Conservation (phyloP, 2,113 vertebrate species). For the Rhabdornis inornatus region DNA sequence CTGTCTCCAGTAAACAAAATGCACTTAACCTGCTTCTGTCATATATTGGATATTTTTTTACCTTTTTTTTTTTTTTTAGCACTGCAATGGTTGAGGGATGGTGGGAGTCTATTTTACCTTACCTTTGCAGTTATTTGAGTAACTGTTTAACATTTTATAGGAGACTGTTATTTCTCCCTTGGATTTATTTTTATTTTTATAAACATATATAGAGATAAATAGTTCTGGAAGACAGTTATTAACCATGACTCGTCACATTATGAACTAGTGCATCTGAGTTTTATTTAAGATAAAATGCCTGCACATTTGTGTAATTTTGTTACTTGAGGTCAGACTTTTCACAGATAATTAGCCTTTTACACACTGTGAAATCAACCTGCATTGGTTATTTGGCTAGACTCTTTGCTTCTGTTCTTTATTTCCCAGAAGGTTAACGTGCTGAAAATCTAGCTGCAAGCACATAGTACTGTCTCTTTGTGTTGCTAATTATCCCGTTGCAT, state of each 20-base stretch:
- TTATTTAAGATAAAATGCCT: conserved; percentile 82
- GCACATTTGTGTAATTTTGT: conserved; percentile 79
- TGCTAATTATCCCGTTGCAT: conserved; percentile 91
- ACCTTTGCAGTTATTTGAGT: conserved; percentile 52
- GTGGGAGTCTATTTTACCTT: conserved; percentile 15
- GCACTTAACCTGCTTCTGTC: conserved; percentile 83
- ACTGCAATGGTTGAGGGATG: background rate
- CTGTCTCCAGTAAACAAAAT: conserved; percentile 83
- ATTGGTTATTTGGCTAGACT: conserved; percentile 83
- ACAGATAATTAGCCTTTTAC: conserved; percentile 87
- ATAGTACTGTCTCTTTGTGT: conserved; percentile 81
- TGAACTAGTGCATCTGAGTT: conserved; percentile 69
- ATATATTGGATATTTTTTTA: background rate
- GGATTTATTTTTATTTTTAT: conserved; percentile 45
- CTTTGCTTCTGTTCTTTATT: conserved; percentile 83
- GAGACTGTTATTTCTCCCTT: background rate
- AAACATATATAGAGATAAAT: conserved; percentile 25
- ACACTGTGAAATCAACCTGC: conserved; percentile 86
- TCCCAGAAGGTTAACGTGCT: conserved; percentile 85
- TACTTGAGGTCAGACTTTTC: conserved; percentile 82
- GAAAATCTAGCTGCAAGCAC: conserved; percentile 83
- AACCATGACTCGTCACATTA: conserved; percentile 59
- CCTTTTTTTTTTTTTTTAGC: background rate
- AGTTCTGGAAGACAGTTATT: conserved; percentile 43
- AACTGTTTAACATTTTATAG: conserved; percentile 36